These are phyloP conservation scores for Chelonus insularis DNA, from an alignment of 1,140 invertebrate genomes.

Conservation along the genomic window DNA sequence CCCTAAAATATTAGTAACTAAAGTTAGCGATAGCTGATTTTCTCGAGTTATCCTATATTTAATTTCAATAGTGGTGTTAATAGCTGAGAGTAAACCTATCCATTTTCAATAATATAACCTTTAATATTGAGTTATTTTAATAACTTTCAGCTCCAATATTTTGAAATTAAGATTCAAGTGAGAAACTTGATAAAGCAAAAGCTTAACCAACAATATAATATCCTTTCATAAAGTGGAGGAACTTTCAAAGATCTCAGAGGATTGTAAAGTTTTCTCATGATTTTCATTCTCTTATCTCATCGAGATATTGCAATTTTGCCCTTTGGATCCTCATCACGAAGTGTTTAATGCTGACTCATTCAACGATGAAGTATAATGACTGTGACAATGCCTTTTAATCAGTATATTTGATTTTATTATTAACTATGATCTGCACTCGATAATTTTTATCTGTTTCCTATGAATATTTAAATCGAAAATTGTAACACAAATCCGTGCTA, in stretches of 20 bases:
- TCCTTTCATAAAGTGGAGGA: conserved; percentile 16
- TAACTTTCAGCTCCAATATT: too few relatives aligned
- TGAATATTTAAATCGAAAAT: too few relatives aligned
- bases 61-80: too few relatives aligned
- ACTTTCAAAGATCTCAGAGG: conserved; percentile 20
- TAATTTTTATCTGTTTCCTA: background rate
- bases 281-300: conserved; percentile 10
- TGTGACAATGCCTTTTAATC: background rate
- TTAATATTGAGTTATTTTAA: too few relatives aligned
- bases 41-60: too few relatives aligned
- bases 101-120: too few relatives aligned
- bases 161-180: background rate
- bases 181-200: conserved; percentile 1
- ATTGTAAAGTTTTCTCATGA: conserved; percentile 35
- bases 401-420: background rate
- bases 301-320: background rate
- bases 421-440: too few relatives aligned
- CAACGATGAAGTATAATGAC: conserved; percentile 12
- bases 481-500: too few relatives aligned
- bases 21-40: too few relatives aligned
- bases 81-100: too few relatives aligned
- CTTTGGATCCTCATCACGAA: conserved; percentile 13
- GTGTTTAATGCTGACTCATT: conserved; percentile 19
- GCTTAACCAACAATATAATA: conserved; percentile 9
- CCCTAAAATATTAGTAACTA: too few relatives aligned